Base-by-base conservation (phyloP, 2,113 vertebrate species). In the Argyrosomus japonicus region DNA sequence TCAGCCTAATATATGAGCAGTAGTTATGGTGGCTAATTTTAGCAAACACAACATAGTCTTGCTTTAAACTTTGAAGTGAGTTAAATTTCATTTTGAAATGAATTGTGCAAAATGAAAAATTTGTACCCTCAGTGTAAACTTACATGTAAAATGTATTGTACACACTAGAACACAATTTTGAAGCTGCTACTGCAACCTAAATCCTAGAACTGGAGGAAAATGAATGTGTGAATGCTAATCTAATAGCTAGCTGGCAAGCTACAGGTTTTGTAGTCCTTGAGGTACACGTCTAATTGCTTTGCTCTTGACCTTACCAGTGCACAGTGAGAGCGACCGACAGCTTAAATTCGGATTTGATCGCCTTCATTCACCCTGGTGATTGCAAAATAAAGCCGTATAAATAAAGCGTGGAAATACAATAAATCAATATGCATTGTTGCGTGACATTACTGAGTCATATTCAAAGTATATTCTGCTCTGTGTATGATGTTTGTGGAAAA, bases 281-380 rank as follows among this genome's bases (percentile, higher is more conserved):
- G 61, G n/a, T 29, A 56, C 73, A 62, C 47, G 14, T 48, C 68
- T 77, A 13, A 29, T 54, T 23, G 43, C 56, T 75, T 36, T 67
- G 48, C 68, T 68, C 69, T 51, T 54, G 77, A 73, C 53, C 94
- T 94, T 94, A 94, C 93, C 92, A 23, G 87, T 48, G 61, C 27
- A 72, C 61, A 68, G 78, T 21, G 43, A 75, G 79, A 58, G 60
- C 0, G 27, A 80, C 27, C 36, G 17, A 75, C 72, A 10, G 75
- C 71, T 88, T 95, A 95, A 88, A 96, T 93, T 89, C 92, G 91
- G 89, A 95, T 95, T 77, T 95, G 92, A 85, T 95, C 92, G 48
- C 87, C 93, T 70, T 95, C 93, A 82, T 94, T 94, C 91, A 95
- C 62, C 93, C 95, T 95, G 92, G 91, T 73, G 82, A 78, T 90